Base-by-base conservation (phyloP, 2,113 vertebrate species). In the Phyllopteryx taeniolatus region DNA sequence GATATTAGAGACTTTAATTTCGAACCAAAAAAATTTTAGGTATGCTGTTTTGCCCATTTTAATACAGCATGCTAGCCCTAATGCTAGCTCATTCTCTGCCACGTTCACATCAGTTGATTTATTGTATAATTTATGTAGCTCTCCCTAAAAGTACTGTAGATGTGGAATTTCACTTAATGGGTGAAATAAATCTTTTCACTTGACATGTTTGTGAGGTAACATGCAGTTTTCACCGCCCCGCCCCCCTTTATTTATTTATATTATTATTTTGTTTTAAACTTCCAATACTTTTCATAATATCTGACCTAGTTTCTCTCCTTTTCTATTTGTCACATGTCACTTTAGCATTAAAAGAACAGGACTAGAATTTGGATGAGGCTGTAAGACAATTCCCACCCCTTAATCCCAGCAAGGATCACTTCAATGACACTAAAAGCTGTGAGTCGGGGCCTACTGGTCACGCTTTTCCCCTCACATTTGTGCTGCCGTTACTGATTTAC, bases 401-500 rank as follows among this genome's bases (percentile, higher is more conserved):
- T 90, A 90, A 90, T 89, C 86, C 83, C 79, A 74, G 84, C 79
- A 64, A 85, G 88, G 83, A 64, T 77, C 79, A 82, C 79, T 87
- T 89, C 89, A 91, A 87, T 88, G 81, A 84, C 86, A 75, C 79
- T 59, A 66, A 81, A 82, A 86, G 79, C 86, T 17, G 89, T 86
- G 78, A 80, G 31, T 20, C 15, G 8, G 60, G 60, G 31, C 57
- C 59, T 8, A 22, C 5, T 43, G 61, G 61, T 63, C 20, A 54
- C 19, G 85, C 89, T 83, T 88, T 64, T 46, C 13, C n/a, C 20
- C 88, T 88, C 86, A 87, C 87, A 83, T 91, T 90, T 91, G 86
- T 88, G 78, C 72, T 79, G 85, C 67, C 78, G 77, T 88, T 85
- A 84, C 87, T 91, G 88, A 87, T 91, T 90, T 90, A 85, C 69